Conservation (phyloP, 2,888 invertebrate genomes). For the Trachelus tabidus region DNA sequence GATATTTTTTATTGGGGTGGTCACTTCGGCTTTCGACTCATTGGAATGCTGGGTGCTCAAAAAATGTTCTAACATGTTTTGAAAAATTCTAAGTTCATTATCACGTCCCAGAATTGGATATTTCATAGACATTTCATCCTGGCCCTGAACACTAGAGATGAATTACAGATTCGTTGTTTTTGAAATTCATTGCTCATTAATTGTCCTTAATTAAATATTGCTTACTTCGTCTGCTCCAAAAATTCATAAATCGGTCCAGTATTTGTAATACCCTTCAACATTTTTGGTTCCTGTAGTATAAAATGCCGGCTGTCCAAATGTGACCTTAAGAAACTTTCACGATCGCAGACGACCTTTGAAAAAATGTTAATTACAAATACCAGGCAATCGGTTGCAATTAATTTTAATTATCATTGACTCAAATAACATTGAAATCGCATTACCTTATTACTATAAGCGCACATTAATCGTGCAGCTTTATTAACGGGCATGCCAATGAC, state of each 20-base stretch:
- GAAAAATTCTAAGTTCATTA: constrained; percentile 57
- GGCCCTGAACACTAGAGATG: constrained; percentile 20
- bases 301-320: constrained; percentile 73
- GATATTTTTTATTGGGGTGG: constrained; percentile 31
- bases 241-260: constrained; percentile 77
- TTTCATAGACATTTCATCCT: constrained; percentile 40
- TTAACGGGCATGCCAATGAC: constrained; percentile 80
- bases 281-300: constrained; percentile 69
- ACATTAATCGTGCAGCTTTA: constrained; percentile 78
- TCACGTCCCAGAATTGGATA: constrained; percentile 70
- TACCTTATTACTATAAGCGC: constrained; percentile 71
- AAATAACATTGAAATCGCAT: constrained; percentile 39
- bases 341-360: constrained; percentile 69
- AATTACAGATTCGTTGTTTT: background rate
- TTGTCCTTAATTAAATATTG: no score
- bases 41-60: background rate
- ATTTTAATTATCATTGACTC: background rate
- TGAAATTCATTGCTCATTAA: background rate
- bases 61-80: constrained; percentile 31
- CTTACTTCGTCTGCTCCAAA: constrained; percentile 58
- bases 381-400: background rate
- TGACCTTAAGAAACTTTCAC: constrained; percentile 75
- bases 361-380: background rate
- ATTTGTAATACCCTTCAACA: constrained; percentile 72
- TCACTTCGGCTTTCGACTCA: background rate